Percentiles rank a stretch among this genome's conserved stretches.
Conservation (phyloP, 1,140 invertebrate species). For the Trichomalopsis sarcophagae region DNA sequence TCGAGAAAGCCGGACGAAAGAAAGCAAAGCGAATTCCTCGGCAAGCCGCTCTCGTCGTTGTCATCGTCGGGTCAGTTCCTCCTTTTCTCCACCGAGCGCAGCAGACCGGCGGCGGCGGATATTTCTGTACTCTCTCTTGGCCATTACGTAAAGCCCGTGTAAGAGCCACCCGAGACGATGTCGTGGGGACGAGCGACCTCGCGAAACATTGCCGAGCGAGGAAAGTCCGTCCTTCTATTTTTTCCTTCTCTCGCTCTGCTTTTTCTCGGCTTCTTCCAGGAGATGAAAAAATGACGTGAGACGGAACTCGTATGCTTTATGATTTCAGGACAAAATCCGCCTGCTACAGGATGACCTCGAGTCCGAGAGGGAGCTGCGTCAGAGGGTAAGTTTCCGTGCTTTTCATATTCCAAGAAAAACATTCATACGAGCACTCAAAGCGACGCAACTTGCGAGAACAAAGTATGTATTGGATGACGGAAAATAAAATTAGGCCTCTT, state of each 20-base stretch:
- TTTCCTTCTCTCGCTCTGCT: constrained; percentile 33
- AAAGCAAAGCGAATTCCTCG: constrained; percentile 33
- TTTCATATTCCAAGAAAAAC: neutral
- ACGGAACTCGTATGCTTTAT: constrained; percentile 29
- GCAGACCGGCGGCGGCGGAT: neutral
- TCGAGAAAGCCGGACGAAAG: constrained; percentile 17
- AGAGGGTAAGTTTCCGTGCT: constrained; percentile 87
- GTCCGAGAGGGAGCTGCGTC: constrained; percentile 95
- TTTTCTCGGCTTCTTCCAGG: neutral
- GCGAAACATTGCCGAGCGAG: constrained; percentile 26
- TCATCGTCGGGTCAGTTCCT: constrained; percentile 40
- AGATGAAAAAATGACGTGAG: neutral
- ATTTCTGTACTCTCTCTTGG: constrained; percentile 41
- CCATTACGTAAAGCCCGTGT: constrained; percentile 60
- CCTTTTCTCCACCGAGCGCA: constrained; percentile 24
- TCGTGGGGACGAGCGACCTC: constrained; percentile 23
- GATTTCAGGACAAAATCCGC: constrained; percentile 96
- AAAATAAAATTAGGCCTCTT: neutral
- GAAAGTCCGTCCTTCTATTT: neutral
- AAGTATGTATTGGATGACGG: too few species aligned
- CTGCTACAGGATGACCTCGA: constrained; percentile 98
- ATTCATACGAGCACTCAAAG: too few species aligned
- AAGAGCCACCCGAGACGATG: constrained; percentile 43
- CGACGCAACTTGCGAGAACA: too few species aligned
- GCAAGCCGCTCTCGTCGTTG: neutral